Evolutionary conservation across 2,113 vertebrate species (phyloP).

Genomic region (Anguilla rostrata): DNA sequence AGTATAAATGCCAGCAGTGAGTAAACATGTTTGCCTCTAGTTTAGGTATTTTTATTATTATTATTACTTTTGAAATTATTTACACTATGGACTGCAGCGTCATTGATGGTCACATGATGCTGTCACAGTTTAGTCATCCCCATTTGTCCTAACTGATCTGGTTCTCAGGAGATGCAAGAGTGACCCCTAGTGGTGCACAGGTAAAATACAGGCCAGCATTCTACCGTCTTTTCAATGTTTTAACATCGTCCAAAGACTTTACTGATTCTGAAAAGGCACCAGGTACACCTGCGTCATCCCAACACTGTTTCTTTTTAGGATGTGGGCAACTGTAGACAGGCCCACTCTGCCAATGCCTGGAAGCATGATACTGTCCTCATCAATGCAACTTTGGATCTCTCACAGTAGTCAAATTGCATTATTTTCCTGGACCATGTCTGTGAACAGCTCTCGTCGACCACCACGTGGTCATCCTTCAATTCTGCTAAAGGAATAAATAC

Average conservation of each 20-base stretch:
- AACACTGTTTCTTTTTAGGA: too few species aligned
- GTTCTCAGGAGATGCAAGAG: neutral
- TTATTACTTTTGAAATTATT: neutral
- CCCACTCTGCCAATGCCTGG: too few species aligned
- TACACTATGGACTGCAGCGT: neutral
- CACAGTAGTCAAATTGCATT: too few species aligned
- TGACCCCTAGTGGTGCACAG: slow-evolving; percentile 13
- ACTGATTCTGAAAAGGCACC: neutral
- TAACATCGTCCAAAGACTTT: neutral
- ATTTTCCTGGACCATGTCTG: too few species aligned
- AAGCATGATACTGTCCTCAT: too few species aligned
- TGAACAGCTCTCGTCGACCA: too few species aligned
- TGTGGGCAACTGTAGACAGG: too few species aligned
- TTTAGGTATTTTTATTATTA: neutral
- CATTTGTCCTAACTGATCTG: neutral
- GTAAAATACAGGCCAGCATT: neutral
- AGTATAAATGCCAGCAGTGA: neutral
- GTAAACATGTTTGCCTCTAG: neutral
- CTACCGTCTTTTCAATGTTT: neutral
- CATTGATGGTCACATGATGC: neutral
- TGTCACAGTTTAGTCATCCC: neutral
- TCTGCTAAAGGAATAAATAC: too few species aligned
- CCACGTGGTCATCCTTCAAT: too few species aligned
- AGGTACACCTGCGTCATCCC: too few species aligned
- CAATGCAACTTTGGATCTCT: too few species aligned